phyloP scores from a whole-genome alignment of 2,888 invertebrate genomes.

The Plagodis pulveraria region DNA sequence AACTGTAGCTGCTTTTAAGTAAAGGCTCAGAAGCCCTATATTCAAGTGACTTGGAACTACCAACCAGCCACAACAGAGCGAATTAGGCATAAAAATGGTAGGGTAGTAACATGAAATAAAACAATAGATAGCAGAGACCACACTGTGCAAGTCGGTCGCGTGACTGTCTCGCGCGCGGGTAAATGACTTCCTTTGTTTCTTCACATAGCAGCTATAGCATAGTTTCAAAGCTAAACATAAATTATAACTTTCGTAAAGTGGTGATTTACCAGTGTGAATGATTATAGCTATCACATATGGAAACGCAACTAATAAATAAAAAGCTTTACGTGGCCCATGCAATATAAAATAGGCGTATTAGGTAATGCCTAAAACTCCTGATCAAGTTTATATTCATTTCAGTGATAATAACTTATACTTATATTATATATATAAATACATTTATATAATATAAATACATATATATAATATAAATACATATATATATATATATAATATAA shows the following conservation, averaged over 20 bases:
- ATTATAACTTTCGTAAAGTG: slow-evolving; percentile 58
- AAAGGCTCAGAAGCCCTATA: no score
- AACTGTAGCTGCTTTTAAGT: no score
- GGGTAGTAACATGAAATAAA: slow-evolving; percentile 52
- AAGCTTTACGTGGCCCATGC: slow-evolving; percentile 7
- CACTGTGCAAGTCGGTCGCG: slow-evolving; percentile 62
- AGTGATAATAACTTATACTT: no score
- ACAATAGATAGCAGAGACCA: slow-evolving; percentile 61
- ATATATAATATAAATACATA: no score
- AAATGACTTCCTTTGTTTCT: slow-evolving; percentile 78
- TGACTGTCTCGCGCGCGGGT: slow-evolving; percentile 73
- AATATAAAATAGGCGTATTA: slow-evolving; percentile 3
- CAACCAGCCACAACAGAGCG: slow-evolving; percentile 37
- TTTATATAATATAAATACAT: no score
- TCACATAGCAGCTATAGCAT: slow-evolving; percentile 64
- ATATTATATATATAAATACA: no score
- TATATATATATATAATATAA: no score
- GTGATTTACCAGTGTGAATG: slow-evolving; percentile 48
- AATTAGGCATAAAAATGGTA: slow-evolving; percentile 44
- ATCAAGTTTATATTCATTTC: neutral
- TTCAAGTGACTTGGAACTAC: slow-evolving; percentile 19
- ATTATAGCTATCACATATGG: slow-evolving; percentile 35
- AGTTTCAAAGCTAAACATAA: slow-evolving; percentile 57
- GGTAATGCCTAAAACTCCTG: slow-evolving; percentile 9
- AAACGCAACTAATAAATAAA: slow-evolving; percentile 28